These are phyloP conservation scores for Stenotaenia linearis DNA, from an alignment of 2,888 invertebrate species.

Conservation along the genomic window DNA sequence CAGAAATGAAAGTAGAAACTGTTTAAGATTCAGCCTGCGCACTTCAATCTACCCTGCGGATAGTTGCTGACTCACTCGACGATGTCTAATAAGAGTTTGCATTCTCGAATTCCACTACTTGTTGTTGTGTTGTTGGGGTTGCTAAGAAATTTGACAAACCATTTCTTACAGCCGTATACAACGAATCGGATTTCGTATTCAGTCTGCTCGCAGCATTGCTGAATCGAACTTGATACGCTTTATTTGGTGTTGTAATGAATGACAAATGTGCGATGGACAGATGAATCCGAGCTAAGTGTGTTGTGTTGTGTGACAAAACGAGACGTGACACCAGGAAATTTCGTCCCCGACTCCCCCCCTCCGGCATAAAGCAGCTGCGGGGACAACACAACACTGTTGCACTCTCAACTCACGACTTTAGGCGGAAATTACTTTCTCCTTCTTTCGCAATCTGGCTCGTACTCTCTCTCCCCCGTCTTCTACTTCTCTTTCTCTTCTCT, in stretches of 20 bases:
- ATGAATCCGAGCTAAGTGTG: not conserved
- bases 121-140: not conserved
- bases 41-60: not conserved
- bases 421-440: conserved; percentile 14
- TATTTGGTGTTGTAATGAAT: not conserved
- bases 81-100: conserved; percentile 4
- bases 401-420: conserved; percentile 2
- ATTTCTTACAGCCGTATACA: not conserved
- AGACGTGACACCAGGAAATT: not conserved
- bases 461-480: too few relatives aligned
- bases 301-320: not conserved
- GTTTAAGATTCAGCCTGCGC: not conserved
- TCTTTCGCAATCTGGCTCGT: conserved; percentile 3
- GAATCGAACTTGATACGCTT: not conserved
- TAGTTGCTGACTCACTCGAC: conserved; percentile 9
- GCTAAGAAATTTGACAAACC: not conserved
- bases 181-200: not conserved
- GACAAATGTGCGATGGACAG: not conserved
- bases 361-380: not conserved
- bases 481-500: not conserved
- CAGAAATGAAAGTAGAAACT: not conserved
- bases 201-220: not conserved
- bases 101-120: not conserved
- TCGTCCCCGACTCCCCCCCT: too few relatives aligned
- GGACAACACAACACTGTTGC: not conserved